Conservation (phyloP, 2,888 invertebrate genomes). For the Amblyteles armatorius region DNA sequence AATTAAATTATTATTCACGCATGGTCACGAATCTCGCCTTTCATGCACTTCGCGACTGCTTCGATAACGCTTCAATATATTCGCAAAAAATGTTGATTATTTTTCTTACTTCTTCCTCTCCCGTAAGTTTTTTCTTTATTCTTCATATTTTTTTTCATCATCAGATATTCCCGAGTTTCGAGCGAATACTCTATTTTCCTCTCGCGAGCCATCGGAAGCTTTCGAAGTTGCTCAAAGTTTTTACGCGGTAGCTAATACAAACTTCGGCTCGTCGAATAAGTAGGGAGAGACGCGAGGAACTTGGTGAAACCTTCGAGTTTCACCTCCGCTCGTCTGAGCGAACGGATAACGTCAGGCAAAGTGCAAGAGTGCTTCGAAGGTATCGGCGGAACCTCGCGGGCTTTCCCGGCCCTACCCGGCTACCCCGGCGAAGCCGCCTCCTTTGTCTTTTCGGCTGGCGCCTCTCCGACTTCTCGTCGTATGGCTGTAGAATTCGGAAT, state of each 20-base stretch:
- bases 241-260: slow-evolving; percentile 26
- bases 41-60: neutral
- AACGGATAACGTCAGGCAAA: slow-evolving; percentile 50
- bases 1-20: too few species aligned
- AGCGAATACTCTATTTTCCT: slow-evolving; percentile 27
- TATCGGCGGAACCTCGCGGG: slow-evolving; percentile 44
- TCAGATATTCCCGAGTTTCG: slow-evolving; percentile 19
- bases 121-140: neutral
- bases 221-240: slow-evolving; percentile 33
- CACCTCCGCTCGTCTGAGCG: slow-evolving; percentile 9
- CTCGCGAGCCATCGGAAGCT: slow-evolving; percentile 14
- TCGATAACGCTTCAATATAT: neutral
- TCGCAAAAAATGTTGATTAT: neutral
- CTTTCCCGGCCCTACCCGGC: slow-evolving; percentile 6
- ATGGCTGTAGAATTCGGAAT: slow-evolving; percentile 74
- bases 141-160: neutral
- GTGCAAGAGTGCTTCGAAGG: slow-evolving; percentile 45
- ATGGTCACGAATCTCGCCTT: neutral
- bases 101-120: neutral
- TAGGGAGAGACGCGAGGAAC: slow-evolving; percentile 16
- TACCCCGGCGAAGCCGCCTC: slow-evolving; percentile 24
- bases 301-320: slow-evolving; percentile 13
- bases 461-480: slow-evolving; percentile 43
- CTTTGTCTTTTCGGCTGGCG: slow-evolving; percentile 25
- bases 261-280: slow-evolving; percentile 38